Evolutionary conservation across 2,797 vertebrate genomes (phyloP), one percentile per base, ranked within the genome.

Genomic region (Clamator glandarius): DNA sequence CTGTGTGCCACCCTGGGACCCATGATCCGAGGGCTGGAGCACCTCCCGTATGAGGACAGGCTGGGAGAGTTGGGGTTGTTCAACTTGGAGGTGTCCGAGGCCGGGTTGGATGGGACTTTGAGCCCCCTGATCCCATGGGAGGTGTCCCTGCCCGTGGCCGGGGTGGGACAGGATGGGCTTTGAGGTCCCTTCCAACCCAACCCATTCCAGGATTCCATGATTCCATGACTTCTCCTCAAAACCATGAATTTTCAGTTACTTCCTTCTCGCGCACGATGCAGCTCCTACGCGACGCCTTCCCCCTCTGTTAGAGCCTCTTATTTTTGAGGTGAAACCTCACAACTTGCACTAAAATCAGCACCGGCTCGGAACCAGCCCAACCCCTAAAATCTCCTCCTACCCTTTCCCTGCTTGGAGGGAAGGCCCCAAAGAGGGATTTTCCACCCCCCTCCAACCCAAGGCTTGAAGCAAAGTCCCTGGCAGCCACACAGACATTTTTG

Each of bases 271-370:
- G 5, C 29, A 1, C 5, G 21, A 12, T 15, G 29, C 41, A 41
- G 6, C 28, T 61, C 48, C 48, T 6, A 8, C 79, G 12, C 6
- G 0, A 59, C 66, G 51, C 3, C 50, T 28, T 14, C 20, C 15
- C 19, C 0, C 29, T 2, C 9, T 2, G 1, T 6, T 9, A 12
- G 9, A 48, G 6, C 17, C 46, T 66, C 74, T 7, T 7, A 2
- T 24, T 55, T 79, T 55, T 67, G 61, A 50, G 35, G 48, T 33
- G 50, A 63, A 68, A 69, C 24, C 8, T 19, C 3, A 2, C 0
- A 0, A 42, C 55, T 63, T 36, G n/a, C 6, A 15, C 13, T 5
- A 18, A 16, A 48, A 31, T 25, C 62, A n/a, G n/a, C n/a, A 11
- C 0, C 1, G 18, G 9, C 29, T 5, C 17, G 21, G 39, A 21